Conservation (phyloP, 2,113 vertebrate species). For the Baryphthengus martii region DNA sequence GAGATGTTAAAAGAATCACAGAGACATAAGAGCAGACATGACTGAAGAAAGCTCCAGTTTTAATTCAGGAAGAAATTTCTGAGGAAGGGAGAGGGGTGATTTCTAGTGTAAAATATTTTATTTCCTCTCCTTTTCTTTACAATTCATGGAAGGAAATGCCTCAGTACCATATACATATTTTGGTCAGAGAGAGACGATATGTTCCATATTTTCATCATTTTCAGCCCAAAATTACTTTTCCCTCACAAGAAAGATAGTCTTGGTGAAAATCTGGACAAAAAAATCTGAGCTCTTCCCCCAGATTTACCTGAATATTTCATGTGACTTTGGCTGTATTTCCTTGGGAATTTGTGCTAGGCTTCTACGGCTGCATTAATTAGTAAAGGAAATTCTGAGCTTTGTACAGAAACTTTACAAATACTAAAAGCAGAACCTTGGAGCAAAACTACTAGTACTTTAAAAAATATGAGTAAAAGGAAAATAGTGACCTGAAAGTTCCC, state of each 20-base stretch:
- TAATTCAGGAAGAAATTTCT: background rate
- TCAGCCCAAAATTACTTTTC: background rate
- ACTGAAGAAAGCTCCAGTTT: background rate
- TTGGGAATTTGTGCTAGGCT: background rate
- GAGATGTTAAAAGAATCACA: background rate
- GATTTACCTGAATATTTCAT: background rate
- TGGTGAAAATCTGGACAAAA: background rate
- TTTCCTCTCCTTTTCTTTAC: background rate
- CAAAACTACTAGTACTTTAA: background rate
- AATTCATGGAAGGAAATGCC: background rate
- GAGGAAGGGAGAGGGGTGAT: rapidly evolving
- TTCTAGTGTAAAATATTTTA: background rate
- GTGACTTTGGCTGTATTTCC: background rate
- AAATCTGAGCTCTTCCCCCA: background rate
- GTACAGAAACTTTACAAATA: background rate
- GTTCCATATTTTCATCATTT: background rate
- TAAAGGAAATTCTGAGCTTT: background rate
- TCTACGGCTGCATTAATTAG: background rate
- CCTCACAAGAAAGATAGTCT: background rate
- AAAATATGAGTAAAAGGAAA: background rate
- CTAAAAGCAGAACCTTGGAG: background rate
- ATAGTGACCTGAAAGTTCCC: background rate
- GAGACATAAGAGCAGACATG: background rate
- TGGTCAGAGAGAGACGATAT: background rate
- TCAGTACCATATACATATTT: background rate